Evolutionary conservation across 2,888 invertebrate genomes (phyloP).

Genomic region (Bedellia somnulentella): DNA sequence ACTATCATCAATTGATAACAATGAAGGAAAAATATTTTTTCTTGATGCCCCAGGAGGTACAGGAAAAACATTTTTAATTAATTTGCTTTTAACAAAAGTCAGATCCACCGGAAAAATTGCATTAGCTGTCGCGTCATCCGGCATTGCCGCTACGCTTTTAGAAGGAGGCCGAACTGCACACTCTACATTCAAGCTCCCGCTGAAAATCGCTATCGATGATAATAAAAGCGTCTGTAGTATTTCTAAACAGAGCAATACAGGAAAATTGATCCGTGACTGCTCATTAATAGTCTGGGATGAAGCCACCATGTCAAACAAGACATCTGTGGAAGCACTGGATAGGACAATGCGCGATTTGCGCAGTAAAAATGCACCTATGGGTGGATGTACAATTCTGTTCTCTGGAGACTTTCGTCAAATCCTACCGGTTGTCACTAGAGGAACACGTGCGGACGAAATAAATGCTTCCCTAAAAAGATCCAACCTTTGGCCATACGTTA

Average conservation of each 20-base stretch:
- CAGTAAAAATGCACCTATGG: not conserved
- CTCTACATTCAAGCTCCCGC: slow-evolving; percentile 4
- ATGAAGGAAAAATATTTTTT: slow-evolving; percentile 1
- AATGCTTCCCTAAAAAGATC: slow-evolving; percentile 15
- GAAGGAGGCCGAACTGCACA: slow-evolving; percentile 4
- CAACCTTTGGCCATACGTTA: slow-evolving; percentile 13
- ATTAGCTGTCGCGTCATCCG: not conserved
- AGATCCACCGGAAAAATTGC: not conserved
- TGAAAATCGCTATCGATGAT: slow-evolving; percentile 8
- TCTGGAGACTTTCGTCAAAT: slow-evolving; percentile 8
- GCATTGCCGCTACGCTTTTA: slow-evolving; percentile 4
- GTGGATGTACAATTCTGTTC: not conserved
- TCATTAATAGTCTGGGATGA: slow-evolving; percentile 12
- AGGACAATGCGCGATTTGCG: slow-evolving; percentile 9
- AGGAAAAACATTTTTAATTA: slow-evolving; percentile 9
- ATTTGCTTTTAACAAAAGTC: slow-evolving; percentile 9
- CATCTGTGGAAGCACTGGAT: slow-evolving; percentile 10
- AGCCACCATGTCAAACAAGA: slow-evolving; percentile 13
- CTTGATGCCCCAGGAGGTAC: slow-evolving; percentile 6
- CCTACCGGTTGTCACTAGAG: slow-evolving; percentile 15
- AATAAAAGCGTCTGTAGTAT: slow-evolving; percentile 10
- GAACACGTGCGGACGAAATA: slow-evolving; percentile 14
- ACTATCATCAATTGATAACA: slow-evolving; percentile 4
- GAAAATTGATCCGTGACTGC: not conserved
- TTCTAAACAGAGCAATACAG: slow-evolving; percentile 11